Conservation (phyloP, 1,140 invertebrate species). For the Drusus annulatus region DNA sequence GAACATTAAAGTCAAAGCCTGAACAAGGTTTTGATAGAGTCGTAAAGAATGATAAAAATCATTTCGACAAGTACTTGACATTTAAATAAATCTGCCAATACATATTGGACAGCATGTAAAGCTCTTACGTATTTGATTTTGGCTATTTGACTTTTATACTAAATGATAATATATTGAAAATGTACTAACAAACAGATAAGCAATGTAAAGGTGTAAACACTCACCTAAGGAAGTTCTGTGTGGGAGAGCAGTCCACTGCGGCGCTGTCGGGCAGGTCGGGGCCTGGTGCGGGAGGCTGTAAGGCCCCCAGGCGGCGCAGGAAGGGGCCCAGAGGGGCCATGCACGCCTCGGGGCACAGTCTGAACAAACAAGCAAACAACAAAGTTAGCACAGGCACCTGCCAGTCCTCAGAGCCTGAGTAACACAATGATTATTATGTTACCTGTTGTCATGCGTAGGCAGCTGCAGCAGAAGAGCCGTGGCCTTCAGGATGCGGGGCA, state of each 20-base stretch:
- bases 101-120: too few relatives aligned
- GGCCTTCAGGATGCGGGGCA: conserved; percentile 68
- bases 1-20: too few relatives aligned
- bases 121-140: too few relatives aligned
- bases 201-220: conserved; percentile 27
- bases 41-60: neutral
- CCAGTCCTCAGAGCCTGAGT: too few relatives aligned
- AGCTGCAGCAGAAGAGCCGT: conserved; percentile 68
- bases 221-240: conserved; percentile 67
- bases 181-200: neutral
- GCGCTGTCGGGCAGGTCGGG: conserved; percentile 61
- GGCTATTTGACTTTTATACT: too few relatives aligned
- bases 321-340: conserved; percentile 69
- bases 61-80: too few relatives aligned
- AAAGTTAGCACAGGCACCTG: too few relatives aligned
- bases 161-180: too few relatives aligned
- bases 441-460: conserved; percentile 61
- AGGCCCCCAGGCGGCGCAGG: conserved; percentile 67
- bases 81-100: too few relatives aligned
- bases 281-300: conserved; percentile 61
- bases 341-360: conserved; percentile 68
- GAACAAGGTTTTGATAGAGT: too few relatives aligned
- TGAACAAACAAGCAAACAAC: conserved; percentile 43
- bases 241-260: conserved; percentile 62
- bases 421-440: neutral